Evolutionary conservation across 2,797 vertebrate genomes (phyloP).

Genomic region (Calcarius lapponicus): DNA sequence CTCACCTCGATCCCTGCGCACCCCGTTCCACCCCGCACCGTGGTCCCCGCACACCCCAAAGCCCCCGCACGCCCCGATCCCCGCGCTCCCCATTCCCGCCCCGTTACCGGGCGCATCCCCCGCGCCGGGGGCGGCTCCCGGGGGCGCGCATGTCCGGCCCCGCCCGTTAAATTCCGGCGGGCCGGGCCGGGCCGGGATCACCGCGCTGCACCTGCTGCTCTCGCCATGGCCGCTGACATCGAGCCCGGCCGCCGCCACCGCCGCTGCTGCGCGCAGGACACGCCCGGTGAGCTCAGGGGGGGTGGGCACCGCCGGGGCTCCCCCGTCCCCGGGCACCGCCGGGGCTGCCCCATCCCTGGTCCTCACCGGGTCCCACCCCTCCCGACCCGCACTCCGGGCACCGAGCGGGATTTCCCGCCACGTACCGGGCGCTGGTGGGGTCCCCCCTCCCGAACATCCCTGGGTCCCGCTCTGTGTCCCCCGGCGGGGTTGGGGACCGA

Average conservation of each 20-base stretch:
- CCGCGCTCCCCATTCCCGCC: accelerated
- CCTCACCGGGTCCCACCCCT: accelerated
- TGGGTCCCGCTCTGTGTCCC: accelerated
- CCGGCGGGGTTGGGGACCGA: accelerated
- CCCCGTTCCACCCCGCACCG: too few relatives aligned
- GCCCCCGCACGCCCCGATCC: too few relatives aligned
- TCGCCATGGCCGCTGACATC: neutral
- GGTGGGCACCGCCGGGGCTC: neutral
- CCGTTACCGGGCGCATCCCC: neutral
- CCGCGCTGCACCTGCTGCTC: neutral
- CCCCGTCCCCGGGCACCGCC: too few relatives aligned
- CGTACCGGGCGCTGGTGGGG: accelerated
- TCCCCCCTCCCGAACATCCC: accelerated
- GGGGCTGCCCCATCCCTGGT: too few relatives aligned
- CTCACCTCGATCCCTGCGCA: neutral
- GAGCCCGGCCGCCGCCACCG: neutral
- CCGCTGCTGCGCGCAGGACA: constrained; percentile 32
- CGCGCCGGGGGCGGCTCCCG: neutral
- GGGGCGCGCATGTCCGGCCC: constrained; percentile 30
- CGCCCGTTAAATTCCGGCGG: neutral
- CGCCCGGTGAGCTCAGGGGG: neutral
- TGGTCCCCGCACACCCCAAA: too few relatives aligned
- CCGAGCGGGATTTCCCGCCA: accelerated
- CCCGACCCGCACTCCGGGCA: accelerated
- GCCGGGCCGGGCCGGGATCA: neutral